Evolutionary conservation across 2,113 vertebrate genomes (phyloP), one percentile per base, ranked within the genome.

Genomic region (Ophiodon elongatus): DNA sequence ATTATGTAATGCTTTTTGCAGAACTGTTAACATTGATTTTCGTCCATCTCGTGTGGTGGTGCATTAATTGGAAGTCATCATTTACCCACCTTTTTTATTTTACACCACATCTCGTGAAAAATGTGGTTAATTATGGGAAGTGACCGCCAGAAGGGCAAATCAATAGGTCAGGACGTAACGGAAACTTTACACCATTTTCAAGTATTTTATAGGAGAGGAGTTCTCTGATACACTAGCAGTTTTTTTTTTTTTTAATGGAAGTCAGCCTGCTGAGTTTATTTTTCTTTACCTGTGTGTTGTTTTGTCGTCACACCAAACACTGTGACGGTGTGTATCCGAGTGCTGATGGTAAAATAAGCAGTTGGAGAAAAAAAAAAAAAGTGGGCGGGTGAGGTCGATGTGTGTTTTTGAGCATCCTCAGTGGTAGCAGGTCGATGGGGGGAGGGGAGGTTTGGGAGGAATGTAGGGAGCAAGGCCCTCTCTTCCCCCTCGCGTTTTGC

Each of bases 401-500:
- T 91, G 85, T 91, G 83, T 81, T 88, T 94, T 90, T 92, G 95
- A 91, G 92, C 92, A 94, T 94, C 96, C 94, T 95, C 92, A 76
- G 94, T 95, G 94, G 95, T 93, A 91, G 95, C 95, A 95, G 95
- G 95, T 96, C 90, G 84, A 86, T 70, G 93, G 95, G 89, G 94
- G 92, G 91, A 89, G 85, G 94, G 95, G 91, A 93, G 76, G 86
- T 84, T 92, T 80, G 87, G 91, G 92, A 95, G 96, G 96, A 97
- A 97, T 97, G 97, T 93, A 91, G 95, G 94, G 95, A 96, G 95
- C 95, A 94, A 94, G 94, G 95, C 95, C 94, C 94, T 86, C 86
- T 84, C 85, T 79, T 77, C 74, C 50, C 82, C 37, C 78, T 66
- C 47, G 54, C 63, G 4, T 45, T 67, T 65, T 60, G 37, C 72